A percentile compares a stretch with the other conserved stretches of the same genome.
These are phyloP conservation scores for Apamea crenata DNA, from an alignment of 2,888 invertebrate species.

Conservation along the genomic window DNA sequence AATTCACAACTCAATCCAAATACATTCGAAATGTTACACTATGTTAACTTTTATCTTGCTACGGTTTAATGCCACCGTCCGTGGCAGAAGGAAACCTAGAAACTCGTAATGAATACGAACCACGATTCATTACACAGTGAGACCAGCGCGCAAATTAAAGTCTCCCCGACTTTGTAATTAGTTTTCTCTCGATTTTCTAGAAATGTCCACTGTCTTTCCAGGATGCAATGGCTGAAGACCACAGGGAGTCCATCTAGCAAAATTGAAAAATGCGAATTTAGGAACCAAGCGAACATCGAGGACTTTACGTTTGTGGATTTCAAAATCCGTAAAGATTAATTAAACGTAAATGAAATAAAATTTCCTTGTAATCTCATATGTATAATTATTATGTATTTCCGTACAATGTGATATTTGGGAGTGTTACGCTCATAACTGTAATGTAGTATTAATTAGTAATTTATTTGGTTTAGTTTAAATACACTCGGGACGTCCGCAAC, in stretches of 20 bases:
- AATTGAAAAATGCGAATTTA: constrained; percentile 94
- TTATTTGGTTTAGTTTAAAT: constrained; percentile 60
- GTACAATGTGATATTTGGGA: constrained; percentile 48
- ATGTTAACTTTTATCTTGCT: constrained; percentile 37
- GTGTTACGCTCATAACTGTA: constrained; percentile 34
- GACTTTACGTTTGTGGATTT: constrained; percentile 88
- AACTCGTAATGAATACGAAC: constrained; percentile 57
- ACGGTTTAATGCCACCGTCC: constrained; percentile 16
- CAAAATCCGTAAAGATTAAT: constrained; percentile 79
- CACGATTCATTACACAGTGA: constrained; percentile 52
- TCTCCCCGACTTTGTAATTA: constrained; percentile 43
- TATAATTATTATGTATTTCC: constrained; percentile 6
- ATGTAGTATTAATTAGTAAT: constrained; percentile 40
- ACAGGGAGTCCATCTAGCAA: constrained; percentile 94
- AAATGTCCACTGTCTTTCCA: constrained; percentile 68
- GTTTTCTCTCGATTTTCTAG: constrained; percentile 49
- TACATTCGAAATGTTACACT: constrained; percentile 30
- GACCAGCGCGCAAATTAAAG: constrained; percentile 54
- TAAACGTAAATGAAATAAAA: neutral
- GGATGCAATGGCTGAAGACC: constrained; percentile 90
- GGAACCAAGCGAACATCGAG: constrained; percentile 90
- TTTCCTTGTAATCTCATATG: constrained; percentile 1
- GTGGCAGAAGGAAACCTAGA: constrained; percentile 17
- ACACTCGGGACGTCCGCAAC: constrained; percentile 34
- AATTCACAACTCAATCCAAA: constrained; percentile 35